These are phyloP conservation scores for Campoletis raptor DNA, from an alignment of 2,888 invertebrate genomes.

Conservation along the genomic window DNA sequence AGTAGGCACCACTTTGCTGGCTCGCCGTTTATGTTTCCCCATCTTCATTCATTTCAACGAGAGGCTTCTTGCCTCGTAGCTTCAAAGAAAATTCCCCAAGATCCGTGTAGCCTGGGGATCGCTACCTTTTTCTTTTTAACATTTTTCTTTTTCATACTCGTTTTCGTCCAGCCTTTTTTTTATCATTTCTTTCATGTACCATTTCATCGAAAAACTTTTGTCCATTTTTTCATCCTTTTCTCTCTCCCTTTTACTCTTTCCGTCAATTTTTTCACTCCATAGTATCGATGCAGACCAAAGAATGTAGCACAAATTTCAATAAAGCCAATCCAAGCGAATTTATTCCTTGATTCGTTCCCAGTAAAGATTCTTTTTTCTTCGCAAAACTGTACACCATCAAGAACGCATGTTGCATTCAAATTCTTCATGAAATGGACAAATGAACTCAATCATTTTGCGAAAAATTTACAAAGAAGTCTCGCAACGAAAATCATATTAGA, in stretches of 20 bases:
- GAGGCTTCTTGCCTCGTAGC: slow-evolving; percentile 38
- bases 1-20: slow-evolving; percentile 53
- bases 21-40: slow-evolving; percentile 57
- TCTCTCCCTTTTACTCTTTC: not conserved
- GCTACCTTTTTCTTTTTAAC: slow-evolving; percentile 46
- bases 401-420: not conserved
- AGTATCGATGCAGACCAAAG: not conserved
- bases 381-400: not conserved
- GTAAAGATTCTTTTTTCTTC: not conserved
- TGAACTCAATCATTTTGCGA: not conserved
- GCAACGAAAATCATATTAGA: not conserved
- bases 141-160: slow-evolving; percentile 32
- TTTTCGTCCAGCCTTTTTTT: not conserved
- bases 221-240: not conserved
- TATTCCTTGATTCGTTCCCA: not conserved
- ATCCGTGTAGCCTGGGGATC: slow-evolving; percentile 13
- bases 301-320: slow-evolving; percentile 18
- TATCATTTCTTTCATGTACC: slow-evolving; percentile 29
- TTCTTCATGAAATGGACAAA: not conserved
- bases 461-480: not conserved
- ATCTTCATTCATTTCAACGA: slow-evolving; percentile 63
- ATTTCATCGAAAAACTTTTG: slow-evolving; percentile 34
- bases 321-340: slow-evolving; percentile 8
- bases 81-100: slow-evolving; percentile 48
- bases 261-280: not conserved